Conservation (phyloP, 2,113 vertebrate genomes). For the Sitta europaea region DNA sequence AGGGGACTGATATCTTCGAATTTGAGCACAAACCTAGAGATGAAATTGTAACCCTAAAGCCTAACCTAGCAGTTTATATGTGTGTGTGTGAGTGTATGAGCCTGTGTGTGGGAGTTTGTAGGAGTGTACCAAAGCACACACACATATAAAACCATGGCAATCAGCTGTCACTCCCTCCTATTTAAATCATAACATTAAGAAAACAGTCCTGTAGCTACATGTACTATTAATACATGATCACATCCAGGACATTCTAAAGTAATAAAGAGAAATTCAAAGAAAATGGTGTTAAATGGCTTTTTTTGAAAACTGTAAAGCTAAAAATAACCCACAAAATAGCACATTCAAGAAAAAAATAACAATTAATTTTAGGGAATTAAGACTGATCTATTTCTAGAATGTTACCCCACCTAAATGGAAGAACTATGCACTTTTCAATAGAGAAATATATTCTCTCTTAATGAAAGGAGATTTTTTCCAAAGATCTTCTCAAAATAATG, state of each 20-base stretch:
- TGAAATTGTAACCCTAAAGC: constrained; percentile 22
- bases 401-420: not conserved
- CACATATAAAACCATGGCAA: not conserved
- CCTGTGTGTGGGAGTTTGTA: not conserved
- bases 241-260: not conserved
- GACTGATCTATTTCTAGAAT: not conserved
- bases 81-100: not conserved
- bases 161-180: not conserved
- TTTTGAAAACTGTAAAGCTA: not conserved
- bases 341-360: not conserved
- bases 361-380: not conserved
- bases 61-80: not conserved
- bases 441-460: not conserved
- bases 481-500: not conserved
- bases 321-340: not conserved
- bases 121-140: not conserved
- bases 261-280: not conserved
- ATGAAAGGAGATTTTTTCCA: not conserved
- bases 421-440: not conserved
- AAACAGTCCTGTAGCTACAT: not conserved
- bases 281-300: not conserved
- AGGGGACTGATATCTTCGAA: not conserved
- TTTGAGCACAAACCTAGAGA: not conserved
- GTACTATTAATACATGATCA: not conserved
- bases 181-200: not conserved